A percentile compares a stretch with the other conserved stretches of the same genome.
Evolutionary conservation across 2,888 invertebrate species (phyloP).

Genomic region (Pimpla rufipes): DNA sequence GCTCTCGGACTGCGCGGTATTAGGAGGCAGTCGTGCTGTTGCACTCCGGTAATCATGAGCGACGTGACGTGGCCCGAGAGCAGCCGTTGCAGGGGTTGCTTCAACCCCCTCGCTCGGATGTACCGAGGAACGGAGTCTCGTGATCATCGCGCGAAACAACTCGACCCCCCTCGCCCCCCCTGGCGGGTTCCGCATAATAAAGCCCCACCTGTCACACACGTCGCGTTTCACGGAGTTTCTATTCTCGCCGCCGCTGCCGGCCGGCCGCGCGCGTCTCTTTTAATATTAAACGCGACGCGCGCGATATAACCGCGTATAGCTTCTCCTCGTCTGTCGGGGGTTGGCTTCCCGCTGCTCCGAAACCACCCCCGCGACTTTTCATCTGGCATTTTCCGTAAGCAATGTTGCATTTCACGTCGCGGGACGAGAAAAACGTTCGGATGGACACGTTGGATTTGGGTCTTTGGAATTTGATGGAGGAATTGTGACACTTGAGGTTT

Average conservation of each 20-base stretch:
- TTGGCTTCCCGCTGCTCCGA: neutral
- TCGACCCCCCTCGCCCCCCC: constrained; percentile 51
- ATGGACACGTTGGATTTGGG: neutral
- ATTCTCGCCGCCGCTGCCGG: constrained; percentile 17
- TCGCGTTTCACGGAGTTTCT: constrained; percentile 21
- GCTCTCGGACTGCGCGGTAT: neutral
- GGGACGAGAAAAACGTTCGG: neutral
- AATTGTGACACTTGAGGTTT: neutral
- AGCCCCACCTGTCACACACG: constrained; percentile 58
- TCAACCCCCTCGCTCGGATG: constrained; percentile 48
- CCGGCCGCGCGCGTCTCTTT: constrained; percentile 50
- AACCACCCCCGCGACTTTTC: neutral
- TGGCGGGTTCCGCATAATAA: constrained; percentile 62
- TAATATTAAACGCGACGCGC: constrained; percentile 41
- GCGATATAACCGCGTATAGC: too few relatives aligned
- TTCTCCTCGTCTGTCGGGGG: neutral
- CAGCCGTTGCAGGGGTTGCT: constrained; percentile 20
- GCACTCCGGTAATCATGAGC: constrained; percentile 59
- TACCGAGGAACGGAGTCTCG: constrained; percentile 54
- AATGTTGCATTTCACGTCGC: neutral
- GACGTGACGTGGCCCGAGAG: constrained; percentile 57
- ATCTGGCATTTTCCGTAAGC: neutral
- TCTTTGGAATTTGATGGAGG: neutral
- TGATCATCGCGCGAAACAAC: constrained; percentile 56
- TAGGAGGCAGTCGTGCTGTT: constrained; percentile 47